Base-by-base conservation (phyloP, 2,797 vertebrate genomes). In the Periparus ater region DNA sequence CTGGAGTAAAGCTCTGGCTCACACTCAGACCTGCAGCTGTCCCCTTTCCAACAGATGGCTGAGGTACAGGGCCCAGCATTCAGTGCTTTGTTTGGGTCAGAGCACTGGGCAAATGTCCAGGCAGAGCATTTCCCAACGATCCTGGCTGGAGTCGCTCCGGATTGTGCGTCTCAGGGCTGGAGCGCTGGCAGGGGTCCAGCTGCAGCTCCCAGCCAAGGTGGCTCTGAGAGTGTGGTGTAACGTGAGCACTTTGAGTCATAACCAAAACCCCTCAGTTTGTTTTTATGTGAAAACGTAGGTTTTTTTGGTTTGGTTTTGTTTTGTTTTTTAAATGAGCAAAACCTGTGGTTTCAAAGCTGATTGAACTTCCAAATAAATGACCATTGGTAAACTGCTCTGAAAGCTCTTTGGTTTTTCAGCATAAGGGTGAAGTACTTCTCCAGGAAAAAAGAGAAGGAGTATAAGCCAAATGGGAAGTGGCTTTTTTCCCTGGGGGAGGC, bases 81-180 rank as follows among this genome's bases (percentile, higher is more conserved):
- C 58, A 75, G 78, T 8, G 71, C 77, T 96, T 81, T 93, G 86
- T 95, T 93, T 96, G 88, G 93, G 88, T 88, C 82, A 60, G 87
- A 92, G 91, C 26, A 8, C 85, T 34, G 87, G 92, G 91, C 75
- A 68, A 51, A 18, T 79, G 83, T 73, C 91, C 95, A 92, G 81
- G 82, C 85, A 38, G 87, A 93, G 75, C n/a, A 18, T 85, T 94
- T 88, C 91, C 70, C 79, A 40, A 13, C 18, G 38, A n/a, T 76
- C 65, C 78, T 76, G 21, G 78, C 74, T 74, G 19, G 57, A 80
- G 68, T 51, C 0, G 2, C 76, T 85, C 65, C 3, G 60, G 57
- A 30, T 77, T 58, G 57, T 47, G 63, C 2, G 0, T 82, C 78
- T 76, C 7, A 5, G 84, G 70, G 60, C 42, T 88, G 93, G 76